Percentiles rank a stretch among this genome's conserved stretches.
Evolutionary conservation across 2,888 invertebrate species (phyloP).

Genomic region (Cheilosia scutellata): DNA sequence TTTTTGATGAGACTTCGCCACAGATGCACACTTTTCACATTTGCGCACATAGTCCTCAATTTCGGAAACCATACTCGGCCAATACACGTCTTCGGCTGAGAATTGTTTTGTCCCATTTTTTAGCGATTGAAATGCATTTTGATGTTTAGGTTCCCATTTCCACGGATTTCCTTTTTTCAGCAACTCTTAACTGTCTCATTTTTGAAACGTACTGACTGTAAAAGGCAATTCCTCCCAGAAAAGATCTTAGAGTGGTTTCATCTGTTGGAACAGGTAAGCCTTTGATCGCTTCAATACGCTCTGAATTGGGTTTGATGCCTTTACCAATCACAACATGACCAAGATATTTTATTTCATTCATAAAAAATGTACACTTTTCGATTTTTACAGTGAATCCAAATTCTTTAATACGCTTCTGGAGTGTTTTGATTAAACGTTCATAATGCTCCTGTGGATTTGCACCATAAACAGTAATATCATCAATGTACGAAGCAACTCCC

Average conservation of each 20-base stretch:
- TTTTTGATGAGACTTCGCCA: neutral
- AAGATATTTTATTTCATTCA: constrained; percentile 51
- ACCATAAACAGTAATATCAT: constrained; percentile 63
- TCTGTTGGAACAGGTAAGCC: no score
- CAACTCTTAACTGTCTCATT: constrained; percentile 38
- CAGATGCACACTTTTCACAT: neutral
- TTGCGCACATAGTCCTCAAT: neutral
- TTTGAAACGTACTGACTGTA: constrained; percentile 59
- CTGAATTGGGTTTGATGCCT: no score
- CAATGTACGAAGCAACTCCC: constrained; percentile 50
- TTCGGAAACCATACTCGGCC: neutral
- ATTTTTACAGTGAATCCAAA: constrained; percentile 51
- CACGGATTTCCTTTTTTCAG: constrained; percentile 34
- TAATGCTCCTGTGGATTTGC: constrained; percentile 43
- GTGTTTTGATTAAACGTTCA: constrained; percentile 12
- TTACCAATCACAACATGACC: constrained; percentile 31
- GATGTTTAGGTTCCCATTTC: constrained; percentile 32
- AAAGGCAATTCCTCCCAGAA: constrained; percentile 52
- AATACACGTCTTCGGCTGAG: neutral
- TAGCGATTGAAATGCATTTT: constrained; percentile 35
- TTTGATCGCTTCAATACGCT: no score
- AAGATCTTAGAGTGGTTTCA: constrained; percentile 48
- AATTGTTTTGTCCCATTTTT: constrained; percentile 37
- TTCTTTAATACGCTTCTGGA: constrained; percentile 44
- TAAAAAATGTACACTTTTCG: constrained; percentile 63